phyloP scores from a whole-genome alignment of 2,797 vertebrate species.

The Decapterus maruadsi region DNA sequence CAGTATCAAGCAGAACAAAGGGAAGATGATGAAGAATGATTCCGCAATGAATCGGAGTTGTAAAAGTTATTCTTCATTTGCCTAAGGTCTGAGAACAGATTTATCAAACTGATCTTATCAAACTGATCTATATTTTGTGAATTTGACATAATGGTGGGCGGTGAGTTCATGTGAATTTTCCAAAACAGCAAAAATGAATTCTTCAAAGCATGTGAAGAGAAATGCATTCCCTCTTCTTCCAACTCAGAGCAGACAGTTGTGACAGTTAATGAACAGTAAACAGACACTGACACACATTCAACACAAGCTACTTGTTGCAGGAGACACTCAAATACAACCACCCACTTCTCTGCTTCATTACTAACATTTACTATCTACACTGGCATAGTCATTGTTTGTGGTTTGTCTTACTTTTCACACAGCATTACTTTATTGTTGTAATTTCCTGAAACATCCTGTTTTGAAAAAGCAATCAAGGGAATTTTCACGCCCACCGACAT shows the following conservation, averaged over 20 bases:
- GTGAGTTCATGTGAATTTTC: not conserved
- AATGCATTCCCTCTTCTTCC: no score
- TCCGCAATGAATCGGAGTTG: not conserved
- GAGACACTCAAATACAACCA: not conserved
- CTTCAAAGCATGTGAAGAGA: not conserved
- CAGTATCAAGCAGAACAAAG: not conserved
- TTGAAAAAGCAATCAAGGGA: slow-evolving; percentile 23
- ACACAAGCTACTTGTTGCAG: not conserved
- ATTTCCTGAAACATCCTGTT: slow-evolving; percentile 24
- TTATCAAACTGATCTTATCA: not conserved
- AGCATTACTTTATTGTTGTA: slow-evolving; percentile 5
- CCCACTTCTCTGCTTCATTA: not conserved
- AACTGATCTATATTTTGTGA: not conserved
- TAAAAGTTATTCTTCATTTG: not conserved
- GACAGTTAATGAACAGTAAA: slow-evolving; percentile 24
- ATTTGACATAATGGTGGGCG: not conserved
- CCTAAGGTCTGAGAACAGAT: not conserved
- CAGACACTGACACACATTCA: slow-evolving; percentile 18
- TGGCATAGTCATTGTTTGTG: slow-evolving; percentile 15
- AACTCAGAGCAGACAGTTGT: no score
- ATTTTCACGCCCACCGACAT: slow-evolving; percentile 13
- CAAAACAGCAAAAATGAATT: not conserved
- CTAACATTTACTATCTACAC: no score
- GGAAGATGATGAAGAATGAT: not conserved
- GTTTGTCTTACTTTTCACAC: slow-evolving; percentile 8